phyloP scores from a whole-genome alignment of 1,140 invertebrate species.

The Zaprionus ornatus region DNA sequence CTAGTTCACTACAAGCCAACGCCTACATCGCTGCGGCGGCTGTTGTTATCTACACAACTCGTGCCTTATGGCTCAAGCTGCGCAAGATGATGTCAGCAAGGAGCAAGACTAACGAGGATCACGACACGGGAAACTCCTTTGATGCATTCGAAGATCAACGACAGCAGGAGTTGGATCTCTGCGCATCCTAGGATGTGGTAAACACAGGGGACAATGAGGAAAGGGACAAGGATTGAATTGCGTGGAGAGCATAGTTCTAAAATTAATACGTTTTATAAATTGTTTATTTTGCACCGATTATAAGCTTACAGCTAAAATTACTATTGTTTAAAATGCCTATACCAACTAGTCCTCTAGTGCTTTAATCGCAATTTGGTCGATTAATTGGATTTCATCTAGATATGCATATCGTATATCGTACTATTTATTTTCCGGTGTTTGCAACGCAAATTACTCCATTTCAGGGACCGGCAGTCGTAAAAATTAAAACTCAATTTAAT shows the following conservation, averaged over 20 bases:
- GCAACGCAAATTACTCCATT: no score
- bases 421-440: no score
- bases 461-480: no score
- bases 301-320: not conserved
- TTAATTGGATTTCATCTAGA: no score
- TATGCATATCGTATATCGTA: no score
- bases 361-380: no score
- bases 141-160: not conserved
- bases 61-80: slow-evolving; percentile 50
- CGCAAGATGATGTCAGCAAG: not conserved
- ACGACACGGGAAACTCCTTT: not conserved
- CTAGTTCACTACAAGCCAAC: slow-evolving; percentile 10
- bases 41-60: slow-evolving; percentile 30
- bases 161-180: not conserved
- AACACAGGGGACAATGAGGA: not conserved
- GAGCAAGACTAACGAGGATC: not conserved
- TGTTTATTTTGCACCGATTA: not conserved
- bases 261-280: slow-evolving; percentile 8
- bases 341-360: no score
- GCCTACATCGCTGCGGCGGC: slow-evolving; percentile 43
- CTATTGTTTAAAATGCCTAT: no score
- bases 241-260: slow-evolving; percentile 1
- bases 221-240: not conserved
- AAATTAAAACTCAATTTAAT: no score
- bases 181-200: not conserved